Conservation (phyloP, 2,113 vertebrate genomes). For the Eurystomus gularis region DNA sequence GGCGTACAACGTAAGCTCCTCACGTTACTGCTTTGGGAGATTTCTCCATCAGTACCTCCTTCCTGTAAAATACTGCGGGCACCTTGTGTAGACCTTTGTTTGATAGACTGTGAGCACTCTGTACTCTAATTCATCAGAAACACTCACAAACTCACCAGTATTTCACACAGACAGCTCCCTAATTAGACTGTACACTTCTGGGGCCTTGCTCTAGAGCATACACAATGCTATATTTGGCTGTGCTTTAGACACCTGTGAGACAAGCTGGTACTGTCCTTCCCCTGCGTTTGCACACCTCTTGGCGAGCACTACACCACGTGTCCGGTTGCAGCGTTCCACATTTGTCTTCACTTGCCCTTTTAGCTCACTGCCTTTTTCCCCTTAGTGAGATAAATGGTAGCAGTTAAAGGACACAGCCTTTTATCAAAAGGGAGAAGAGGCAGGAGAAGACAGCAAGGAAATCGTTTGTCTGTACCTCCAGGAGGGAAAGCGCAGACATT, state of each 20-base stretch:
- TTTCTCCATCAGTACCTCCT: not conserved
- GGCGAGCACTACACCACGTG: fast-evolving
- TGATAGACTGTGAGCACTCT: not conserved
- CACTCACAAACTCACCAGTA: not conserved
- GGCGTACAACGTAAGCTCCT: not conserved
- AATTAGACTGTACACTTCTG: not conserved
- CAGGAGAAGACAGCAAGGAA: not conserved
- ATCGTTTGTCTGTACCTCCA: not conserved
- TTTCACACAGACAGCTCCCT: not conserved
- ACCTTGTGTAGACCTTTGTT: not conserved
- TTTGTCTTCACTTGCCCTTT: not conserved
- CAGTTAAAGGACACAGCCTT: not conserved
- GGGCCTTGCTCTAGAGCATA: not conserved
- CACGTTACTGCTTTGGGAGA: not conserved
- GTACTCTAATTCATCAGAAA: not conserved
- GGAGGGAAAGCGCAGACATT: not conserved
- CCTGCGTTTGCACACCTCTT: not conserved
- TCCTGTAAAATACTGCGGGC: not conserved
- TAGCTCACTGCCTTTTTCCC: not conserved
- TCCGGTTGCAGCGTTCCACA: not conserved
- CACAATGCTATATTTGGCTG: fast-evolving
- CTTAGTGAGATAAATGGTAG: not conserved
- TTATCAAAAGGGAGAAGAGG: not conserved
- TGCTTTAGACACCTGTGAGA: fast-evolving
- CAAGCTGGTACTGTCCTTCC: not conserved